Percentiles rank a stretch among this genome's conserved stretches.
Conservation (phyloP, 2,888 invertebrate genomes). For the Xylota sylvarum region DNA sequence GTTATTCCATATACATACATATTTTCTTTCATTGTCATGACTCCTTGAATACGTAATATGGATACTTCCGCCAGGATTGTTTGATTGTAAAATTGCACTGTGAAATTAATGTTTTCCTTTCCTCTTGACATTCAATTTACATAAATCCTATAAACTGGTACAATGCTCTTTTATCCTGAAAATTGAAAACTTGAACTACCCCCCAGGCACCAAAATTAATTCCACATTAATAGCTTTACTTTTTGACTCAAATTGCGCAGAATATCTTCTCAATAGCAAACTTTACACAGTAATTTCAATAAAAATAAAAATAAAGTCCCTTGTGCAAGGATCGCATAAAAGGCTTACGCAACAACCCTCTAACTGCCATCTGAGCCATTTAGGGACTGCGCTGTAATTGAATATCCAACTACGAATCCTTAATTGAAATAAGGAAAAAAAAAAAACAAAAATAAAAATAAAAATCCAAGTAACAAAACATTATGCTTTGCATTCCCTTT, state of each 20-base stretch:
- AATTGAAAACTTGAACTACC: not conserved
- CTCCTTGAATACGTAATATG: too few species aligned
- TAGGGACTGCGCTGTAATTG: not conserved
- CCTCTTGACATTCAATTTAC: too few species aligned
- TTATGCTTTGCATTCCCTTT: not conserved
- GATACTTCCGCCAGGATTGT: too few species aligned
- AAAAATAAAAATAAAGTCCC: not conserved
- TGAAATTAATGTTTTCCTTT: too few species aligned
- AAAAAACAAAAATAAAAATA: not conserved
- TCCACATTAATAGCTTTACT: too few species aligned
- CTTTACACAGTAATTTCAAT: not conserved
- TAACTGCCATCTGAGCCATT: not conserved
- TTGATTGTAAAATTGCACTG: too few species aligned
- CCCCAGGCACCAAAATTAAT: too few species aligned
- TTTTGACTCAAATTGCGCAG: not conserved
- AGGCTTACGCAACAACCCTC: not conserved
- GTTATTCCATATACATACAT: too few species aligned
- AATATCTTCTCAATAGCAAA: not conserved
- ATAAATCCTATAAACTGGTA: too few species aligned
- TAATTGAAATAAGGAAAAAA: slow-evolving; percentile 4
- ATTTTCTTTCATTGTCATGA: too few species aligned
- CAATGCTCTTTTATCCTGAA: too few species aligned
- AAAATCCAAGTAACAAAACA: not conserved
- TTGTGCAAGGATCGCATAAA: not conserved
- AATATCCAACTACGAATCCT: not conserved